phyloP scores from a whole-genome alignment of 2,797 vertebrate genomes.

The Pipistrellus nathusii region DNA sequence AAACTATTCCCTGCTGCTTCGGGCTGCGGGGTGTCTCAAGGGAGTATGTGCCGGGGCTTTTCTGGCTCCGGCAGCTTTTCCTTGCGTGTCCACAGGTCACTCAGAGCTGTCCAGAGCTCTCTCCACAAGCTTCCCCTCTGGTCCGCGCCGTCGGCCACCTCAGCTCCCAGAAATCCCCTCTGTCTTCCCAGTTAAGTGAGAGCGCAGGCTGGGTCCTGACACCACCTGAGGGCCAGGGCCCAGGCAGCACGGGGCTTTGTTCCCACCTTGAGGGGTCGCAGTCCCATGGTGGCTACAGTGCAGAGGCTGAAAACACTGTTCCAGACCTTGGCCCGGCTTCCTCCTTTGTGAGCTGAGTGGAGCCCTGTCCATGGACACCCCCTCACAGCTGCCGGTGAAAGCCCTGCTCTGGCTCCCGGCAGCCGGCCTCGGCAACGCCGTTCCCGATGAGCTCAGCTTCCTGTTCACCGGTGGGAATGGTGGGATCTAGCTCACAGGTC shows the following conservation, averaged over 20 bases:
- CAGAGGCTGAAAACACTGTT: neutral
- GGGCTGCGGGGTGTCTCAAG: neutral
- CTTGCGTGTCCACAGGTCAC: neutral
- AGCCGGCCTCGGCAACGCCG: neutral
- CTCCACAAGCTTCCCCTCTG: neutral
- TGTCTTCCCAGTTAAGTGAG: neutral
- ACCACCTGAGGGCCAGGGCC: neutral
- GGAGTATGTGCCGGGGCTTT: neutral
- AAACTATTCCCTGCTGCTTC: neutral
- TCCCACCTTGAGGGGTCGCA: neutral
- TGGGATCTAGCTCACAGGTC: neutral
- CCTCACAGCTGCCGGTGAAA: neutral
- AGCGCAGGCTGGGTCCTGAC: neutral
- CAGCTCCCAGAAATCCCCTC: neutral
- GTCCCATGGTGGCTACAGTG: neutral
- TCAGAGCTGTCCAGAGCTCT: neutral
- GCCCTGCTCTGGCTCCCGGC: neutral
- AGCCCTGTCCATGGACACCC: neutral
- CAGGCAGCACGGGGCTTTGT: accelerated
- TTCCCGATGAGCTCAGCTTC: neutral
- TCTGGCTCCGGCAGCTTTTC: neutral
- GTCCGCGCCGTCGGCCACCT: neutral
- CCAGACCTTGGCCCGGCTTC: neutral
- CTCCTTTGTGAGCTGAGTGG: neutral
- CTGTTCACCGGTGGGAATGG: neutral